phyloP scores from a whole-genome alignment of 2,888 invertebrate genomes.

The Tenthredo notha region DNA sequence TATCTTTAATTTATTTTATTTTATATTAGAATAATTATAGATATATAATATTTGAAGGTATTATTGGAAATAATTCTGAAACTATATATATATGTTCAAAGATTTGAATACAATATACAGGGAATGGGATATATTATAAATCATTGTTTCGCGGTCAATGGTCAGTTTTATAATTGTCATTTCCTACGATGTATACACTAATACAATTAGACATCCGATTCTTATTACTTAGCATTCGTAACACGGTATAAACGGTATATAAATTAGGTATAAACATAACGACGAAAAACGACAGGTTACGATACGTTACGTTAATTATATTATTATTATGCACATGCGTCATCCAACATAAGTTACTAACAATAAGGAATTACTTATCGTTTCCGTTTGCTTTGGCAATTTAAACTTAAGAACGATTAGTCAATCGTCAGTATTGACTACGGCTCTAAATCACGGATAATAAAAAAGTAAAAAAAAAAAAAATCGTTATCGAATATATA shows the following conservation, averaged over 20 bases:
- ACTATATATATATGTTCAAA: no score
- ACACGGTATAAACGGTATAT: neutral
- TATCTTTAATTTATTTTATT: no score
- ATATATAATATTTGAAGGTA: no score
- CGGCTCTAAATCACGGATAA: neutral
- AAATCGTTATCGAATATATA: neutral
- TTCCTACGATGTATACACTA: neutral
- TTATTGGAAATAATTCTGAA: no score
- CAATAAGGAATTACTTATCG: neutral
- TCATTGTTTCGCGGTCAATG: constrained; percentile 30
- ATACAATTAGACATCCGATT: neutral
- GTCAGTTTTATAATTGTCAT: neutral
- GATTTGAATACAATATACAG: neutral
- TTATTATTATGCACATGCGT: constrained; percentile 4
- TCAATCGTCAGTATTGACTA: neutral
- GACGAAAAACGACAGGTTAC: no score
- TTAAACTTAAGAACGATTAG: neutral
- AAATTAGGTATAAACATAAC: neutral
- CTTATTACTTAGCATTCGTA: neutral
- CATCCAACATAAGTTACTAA: neutral
- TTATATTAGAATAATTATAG: no score
- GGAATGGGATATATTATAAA: neutral
- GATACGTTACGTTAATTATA: neutral
- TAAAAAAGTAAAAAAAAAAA: no score
- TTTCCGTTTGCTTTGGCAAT: neutral